Evolutionary conservation across 2,797 vertebrate species (phyloP).

Genomic region (Trachurus trachurus): DNA sequence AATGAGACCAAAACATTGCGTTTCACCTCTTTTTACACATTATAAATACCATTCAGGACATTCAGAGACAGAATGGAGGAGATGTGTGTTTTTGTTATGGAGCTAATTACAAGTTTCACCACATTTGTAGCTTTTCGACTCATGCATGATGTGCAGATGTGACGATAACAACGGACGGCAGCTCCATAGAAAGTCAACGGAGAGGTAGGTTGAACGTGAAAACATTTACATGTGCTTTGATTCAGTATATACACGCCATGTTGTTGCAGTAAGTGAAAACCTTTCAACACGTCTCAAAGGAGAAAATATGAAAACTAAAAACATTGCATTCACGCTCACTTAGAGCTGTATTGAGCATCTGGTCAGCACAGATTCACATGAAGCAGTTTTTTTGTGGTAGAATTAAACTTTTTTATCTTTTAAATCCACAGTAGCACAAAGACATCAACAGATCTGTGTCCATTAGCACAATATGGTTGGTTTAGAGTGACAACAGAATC

Average conservation of each 20-base stretch:
- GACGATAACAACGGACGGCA: not conserved
- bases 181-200: not conserved
- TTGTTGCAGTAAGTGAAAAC: slow-evolving; percentile 70
- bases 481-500: not conserved
- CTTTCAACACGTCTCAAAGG: slow-evolving; percentile 80
- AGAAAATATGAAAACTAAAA: slow-evolving; percentile 84
- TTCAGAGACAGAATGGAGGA: not conserved
- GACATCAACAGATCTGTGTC: not conserved
- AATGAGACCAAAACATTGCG: not conserved
- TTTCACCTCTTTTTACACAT: not conserved
- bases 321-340: slow-evolving; percentile 55
- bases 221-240: slow-evolving; percentile 23
- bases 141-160: slow-evolving; percentile 11
- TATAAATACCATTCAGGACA: not conserved
- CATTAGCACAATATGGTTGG: not conserved
- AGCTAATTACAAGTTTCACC: not conserved
- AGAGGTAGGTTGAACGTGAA: not conserved
- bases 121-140: slow-evolving; percentile 17
- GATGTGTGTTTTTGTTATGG: not conserved
- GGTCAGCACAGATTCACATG: slow-evolving; percentile 1
- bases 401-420: slow-evolving; percentile 9
- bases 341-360: slow-evolving; percentile 58
- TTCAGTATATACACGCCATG: slow-evolving; percentile 9
- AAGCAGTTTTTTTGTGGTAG: not conserved
- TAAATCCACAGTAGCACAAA: not conserved